Evolutionary conservation across 2,113 vertebrate species (phyloP), one percentile per base, ranked within the genome.

Genomic region (Cavia porcellus): DNA sequence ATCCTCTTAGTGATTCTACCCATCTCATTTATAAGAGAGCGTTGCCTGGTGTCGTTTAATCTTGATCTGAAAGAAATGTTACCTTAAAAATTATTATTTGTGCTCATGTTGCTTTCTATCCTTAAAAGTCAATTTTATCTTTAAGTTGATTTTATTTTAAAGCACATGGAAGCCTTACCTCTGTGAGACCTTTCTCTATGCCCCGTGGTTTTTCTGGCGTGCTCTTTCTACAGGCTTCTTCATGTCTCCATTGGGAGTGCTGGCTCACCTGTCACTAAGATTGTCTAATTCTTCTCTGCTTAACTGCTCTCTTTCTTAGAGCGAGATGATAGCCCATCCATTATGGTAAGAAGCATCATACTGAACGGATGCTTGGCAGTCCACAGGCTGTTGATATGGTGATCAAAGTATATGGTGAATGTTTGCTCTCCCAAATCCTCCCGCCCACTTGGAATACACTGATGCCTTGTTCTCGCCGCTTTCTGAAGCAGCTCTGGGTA

Each of bases 1-100:
- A 96, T 94, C 89, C 50, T 89, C 94, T 94, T 85, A 97, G 91
- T 7, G 64, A 96, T 80, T 70, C 74, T 38, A 32, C 72, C 77
- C 42, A 42, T 93, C 38, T 89, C 81, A 87, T 89, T 89, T 92
- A 81, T 86, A 87, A 81, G 22, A 24, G 13, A 35, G 19, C 72
- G 86, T 38, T 42, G 94, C 66, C 57, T 72, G 35, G 9, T 72
- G 38, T n/a, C 42, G 50, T n/a, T 95, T 80, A 57, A 61, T 83
- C 45, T 94, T 62, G 55, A 59, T 42, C 75, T 10, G 45, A 86
- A 93, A 89, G 61, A 90, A 89, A 91, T 38, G 50, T 42, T 66
- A 70, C 57, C 55, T 74, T 84, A 59, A 74, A 66, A 84, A 83
- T 79, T 17, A 90, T 93, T 83, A 45, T 70, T 92, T 93, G 93